Evolutionary conservation across 1,140 invertebrate species (phyloP).

Genomic region (Adoxophyes honmai): DNA sequence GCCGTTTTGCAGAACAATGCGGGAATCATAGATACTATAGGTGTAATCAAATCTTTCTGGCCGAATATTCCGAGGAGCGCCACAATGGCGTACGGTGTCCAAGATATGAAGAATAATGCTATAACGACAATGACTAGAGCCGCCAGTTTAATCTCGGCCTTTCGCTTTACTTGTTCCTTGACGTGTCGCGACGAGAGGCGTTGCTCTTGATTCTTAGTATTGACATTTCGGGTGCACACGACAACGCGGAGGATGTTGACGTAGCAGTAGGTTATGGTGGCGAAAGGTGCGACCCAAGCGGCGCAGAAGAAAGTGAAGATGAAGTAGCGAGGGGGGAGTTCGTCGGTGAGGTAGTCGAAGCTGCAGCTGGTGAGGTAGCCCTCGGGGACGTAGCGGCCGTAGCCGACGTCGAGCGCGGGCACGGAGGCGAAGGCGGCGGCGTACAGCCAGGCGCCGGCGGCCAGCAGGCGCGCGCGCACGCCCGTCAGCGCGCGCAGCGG

Average conservation of each 20-base stretch:
- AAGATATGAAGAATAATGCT: conserved; percentile 84
- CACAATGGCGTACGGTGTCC: conserved; percentile 87
- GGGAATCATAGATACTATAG: conserved; percentile 84
- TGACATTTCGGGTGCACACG: conserved; percentile 68
- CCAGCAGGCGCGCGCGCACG: conserved; percentile 79
- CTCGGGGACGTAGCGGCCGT: conserved; percentile 86
- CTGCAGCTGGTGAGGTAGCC: conserved; percentile 89
- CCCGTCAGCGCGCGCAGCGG: conserved; percentile 79
- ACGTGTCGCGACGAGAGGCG: conserved; percentile 75
- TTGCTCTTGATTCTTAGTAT: conserved; percentile 51
- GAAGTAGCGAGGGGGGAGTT: conserved; percentile 77
- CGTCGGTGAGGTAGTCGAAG: conserved; percentile 86
- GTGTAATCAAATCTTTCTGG: conserved; percentile 79
- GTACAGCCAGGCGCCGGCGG: conserved; percentile 85
- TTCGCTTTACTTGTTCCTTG: conserved; percentile 81
- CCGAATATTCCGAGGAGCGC: conserved; percentile 85
- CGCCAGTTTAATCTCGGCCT: conserved; percentile 82
- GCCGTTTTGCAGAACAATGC: conserved; percentile 87
- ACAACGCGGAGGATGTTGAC: conserved; percentile 82
- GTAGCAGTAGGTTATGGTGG: conserved; percentile 84
- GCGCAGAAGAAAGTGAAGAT: conserved; percentile 83
- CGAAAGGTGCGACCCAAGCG: conserved; percentile 83
- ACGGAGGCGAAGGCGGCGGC: conserved; percentile 81
- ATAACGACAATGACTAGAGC: conserved; percentile 82
- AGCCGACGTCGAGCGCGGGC: conserved; percentile 82